Evolutionary conservation across 2,113 vertebrate species (phyloP).

Genomic region (Chionomys nivalis): DNA sequence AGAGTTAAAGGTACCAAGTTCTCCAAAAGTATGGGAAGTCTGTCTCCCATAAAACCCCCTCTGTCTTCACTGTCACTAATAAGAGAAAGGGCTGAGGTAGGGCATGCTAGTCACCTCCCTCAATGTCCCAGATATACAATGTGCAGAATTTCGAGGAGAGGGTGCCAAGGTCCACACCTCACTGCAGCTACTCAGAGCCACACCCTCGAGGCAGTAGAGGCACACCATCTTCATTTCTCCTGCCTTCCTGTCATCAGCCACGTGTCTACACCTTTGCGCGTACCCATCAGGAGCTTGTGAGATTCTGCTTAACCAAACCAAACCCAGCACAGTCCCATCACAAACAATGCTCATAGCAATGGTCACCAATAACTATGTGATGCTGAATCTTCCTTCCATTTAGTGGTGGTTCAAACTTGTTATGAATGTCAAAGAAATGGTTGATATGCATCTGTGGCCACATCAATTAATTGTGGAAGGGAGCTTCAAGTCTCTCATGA

Average conservation of each 20-base stretch:
- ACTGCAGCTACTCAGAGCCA: background rate
- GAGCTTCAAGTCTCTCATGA: background rate
- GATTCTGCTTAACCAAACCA: slow-evolving; percentile 17
- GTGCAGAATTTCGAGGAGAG: background rate
- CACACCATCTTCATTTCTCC: background rate
- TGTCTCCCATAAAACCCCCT: background rate
- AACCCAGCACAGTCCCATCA: background rate
- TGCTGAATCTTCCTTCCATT: background rate
- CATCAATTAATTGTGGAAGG: background rate
- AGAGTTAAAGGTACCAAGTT: background rate
- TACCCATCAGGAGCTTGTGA: background rate
- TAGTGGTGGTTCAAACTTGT: background rate
- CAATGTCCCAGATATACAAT: background rate
- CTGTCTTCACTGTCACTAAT: background rate
- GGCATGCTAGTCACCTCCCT: background rate
- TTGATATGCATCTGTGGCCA: background rate
- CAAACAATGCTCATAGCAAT: background rate
- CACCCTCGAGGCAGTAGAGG: background rate
- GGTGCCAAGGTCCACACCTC: background rate
- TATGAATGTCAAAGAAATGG: background rate
- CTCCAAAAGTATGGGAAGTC: background rate
- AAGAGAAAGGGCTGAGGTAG: background rate
- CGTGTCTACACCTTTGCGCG: background rate
- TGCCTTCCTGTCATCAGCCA: background rate
- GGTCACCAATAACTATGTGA: slow-evolving; percentile 13